Conservation (phyloP, 2,888 invertebrate genomes). For the Melipona bicolor region DNA sequence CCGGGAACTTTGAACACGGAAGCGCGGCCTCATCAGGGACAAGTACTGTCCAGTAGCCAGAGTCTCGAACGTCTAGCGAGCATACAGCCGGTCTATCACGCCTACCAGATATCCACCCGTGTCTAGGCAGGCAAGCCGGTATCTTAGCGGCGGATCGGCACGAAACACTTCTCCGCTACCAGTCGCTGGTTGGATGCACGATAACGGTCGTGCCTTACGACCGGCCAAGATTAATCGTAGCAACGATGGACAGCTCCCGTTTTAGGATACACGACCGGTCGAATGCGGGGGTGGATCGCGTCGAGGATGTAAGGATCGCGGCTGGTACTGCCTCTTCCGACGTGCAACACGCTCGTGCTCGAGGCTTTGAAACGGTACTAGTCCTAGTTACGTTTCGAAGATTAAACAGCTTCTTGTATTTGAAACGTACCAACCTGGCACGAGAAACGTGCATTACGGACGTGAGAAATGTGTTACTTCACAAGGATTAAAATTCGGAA, state of each 20-base stretch:
- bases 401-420: background rate
- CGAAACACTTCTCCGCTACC: constrained; percentile 68
- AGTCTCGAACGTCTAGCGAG: constrained; percentile 54
- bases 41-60: constrained; percentile 59
- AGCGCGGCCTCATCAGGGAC: constrained; percentile 57
- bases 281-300: constrained; percentile 56
- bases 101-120: constrained; percentile 71
- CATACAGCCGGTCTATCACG: constrained; percentile 72
- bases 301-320: constrained; percentile 10
- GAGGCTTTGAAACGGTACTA: background rate
- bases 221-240: constrained; percentile 76
- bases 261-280: constrained; percentile 61
- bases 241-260: constrained; percentile 73
- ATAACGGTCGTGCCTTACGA: constrained; percentile 74
- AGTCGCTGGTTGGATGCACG: constrained; percentile 70
- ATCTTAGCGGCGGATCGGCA: constrained; percentile 72
- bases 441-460: background rate
- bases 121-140: constrained; percentile 65
- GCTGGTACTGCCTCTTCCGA: background rate
- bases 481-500: background rate
- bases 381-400: background rate
- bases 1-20: constrained; percentile 61
- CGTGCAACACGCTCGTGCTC: background rate
- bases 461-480: background rate
- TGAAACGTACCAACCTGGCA: background rate